Conservation (phyloP, 2,888 invertebrate species). For the Muschampia staudingeri region DNA sequence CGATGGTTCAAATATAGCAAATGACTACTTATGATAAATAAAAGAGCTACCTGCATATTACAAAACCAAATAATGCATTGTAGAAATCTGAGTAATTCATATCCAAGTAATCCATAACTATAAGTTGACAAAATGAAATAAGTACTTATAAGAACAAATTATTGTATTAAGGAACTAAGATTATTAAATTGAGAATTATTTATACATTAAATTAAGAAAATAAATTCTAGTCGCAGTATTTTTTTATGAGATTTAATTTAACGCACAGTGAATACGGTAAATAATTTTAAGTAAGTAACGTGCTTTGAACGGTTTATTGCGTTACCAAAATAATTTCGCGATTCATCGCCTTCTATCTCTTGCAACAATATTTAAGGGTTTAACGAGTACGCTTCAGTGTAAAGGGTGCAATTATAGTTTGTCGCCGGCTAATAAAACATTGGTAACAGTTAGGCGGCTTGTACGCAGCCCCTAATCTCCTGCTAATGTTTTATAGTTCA, state of each 20-base stretch:
- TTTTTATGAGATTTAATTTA: conserved; percentile 76
- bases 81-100: too few species aligned
- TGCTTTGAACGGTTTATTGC: conserved; percentile 43
- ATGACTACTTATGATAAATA: too few species aligned
- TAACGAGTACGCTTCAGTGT: conserved; percentile 68
- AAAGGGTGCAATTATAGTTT: conserved; percentile 67
- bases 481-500: conserved; percentile 77
- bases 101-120: too few species aligned
- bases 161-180: too few species aligned
- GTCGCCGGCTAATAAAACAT: conserved; percentile 72
- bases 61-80: too few species aligned
- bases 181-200: not conserved
- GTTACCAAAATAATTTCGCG: conserved; percentile 50
- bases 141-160: too few species aligned
- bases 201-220: not conserved
- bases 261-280: conserved; percentile 71
- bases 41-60: too few species aligned
- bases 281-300: conserved; percentile 40
- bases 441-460: conserved; percentile 68
- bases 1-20: too few species aligned
- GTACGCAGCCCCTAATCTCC: conserved; percentile 76
- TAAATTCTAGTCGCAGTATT: conserved; percentile 19
- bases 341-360: conserved; percentile 46
- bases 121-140: too few species aligned
- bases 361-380: conserved; percentile 35